Evolutionary conservation across 2,797 vertebrate genomes (phyloP).

Genomic region (Percopsis omiscomaycus): DNA sequence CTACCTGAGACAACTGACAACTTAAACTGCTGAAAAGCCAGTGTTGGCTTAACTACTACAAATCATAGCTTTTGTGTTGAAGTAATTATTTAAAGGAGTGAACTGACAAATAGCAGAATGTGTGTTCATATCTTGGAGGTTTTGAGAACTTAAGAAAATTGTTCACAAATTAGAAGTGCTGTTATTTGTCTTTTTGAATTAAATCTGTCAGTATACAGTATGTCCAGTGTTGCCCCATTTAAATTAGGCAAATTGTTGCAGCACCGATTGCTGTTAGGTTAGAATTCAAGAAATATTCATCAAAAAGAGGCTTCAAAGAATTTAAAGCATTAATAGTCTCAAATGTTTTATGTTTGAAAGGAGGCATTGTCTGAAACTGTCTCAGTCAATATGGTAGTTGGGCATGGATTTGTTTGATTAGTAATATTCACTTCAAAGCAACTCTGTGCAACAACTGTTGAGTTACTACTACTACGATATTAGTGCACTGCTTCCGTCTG

Average conservation of each 20-base stretch:
- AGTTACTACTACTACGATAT: slow-evolving; percentile 69
- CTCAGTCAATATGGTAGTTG: slow-evolving; percentile 70
- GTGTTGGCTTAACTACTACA: slow-evolving; percentile 42
- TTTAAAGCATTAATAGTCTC: slow-evolving; percentile 54
- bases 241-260: slow-evolving; percentile 50
- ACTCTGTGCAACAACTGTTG: slow-evolving; percentile 42
- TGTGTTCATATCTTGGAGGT: slow-evolving; percentile 56
- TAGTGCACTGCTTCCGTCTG: slow-evolving; percentile 78
- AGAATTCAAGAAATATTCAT: slow-evolving; percentile 43
- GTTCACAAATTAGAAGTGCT: slow-evolving; percentile 76
- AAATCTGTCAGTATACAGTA: slow-evolving; percentile 53
- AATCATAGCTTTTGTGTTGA: slow-evolving; percentile 49
- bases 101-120: slow-evolving; percentile 35
- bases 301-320: slow-evolving; percentile 58
- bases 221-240: slow-evolving; percentile 49
- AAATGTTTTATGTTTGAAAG: slow-evolving; percentile 57
- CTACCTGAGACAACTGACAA: slow-evolving; percentile 45
- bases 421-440: slow-evolving; percentile 72
- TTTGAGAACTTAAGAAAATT: slow-evolving; percentile 46
- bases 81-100: slow-evolving; percentile 35
- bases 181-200: slow-evolving; percentile 69
- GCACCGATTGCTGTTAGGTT: slow-evolving; percentile 57
- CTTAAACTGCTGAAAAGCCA: slow-evolving; percentile 64
- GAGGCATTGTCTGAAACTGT: slow-evolving; percentile 42
- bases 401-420: slow-evolving; percentile 69